Conservation (phyloP, 2,113 vertebrate species). For the Acrocephalus arundinaceus region DNA sequence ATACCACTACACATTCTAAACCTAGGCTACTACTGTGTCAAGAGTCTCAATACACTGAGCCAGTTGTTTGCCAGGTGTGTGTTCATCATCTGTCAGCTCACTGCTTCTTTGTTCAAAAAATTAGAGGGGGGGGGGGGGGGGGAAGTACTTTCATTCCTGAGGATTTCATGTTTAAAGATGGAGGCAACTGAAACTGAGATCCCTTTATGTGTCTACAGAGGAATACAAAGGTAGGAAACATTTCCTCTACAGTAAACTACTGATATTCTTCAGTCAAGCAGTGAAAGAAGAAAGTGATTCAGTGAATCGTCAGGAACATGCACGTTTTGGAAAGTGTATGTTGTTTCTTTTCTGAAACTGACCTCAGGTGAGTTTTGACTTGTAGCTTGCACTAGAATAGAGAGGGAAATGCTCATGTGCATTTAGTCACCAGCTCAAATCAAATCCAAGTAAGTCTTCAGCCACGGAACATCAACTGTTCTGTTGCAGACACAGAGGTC, state of each 20-base stretch:
- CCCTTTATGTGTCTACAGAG: neutral
- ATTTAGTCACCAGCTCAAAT: neutral
- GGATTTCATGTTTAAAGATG: neutral
- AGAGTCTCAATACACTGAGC: neutral
- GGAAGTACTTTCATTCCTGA: neutral
- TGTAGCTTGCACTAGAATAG: neutral
- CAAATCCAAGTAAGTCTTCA: neutral
- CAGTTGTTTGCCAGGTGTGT: neutral
- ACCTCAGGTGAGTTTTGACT: neutral
- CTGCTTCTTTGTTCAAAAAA: neutral
- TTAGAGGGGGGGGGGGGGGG: accelerated
- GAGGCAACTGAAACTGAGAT: neutral
- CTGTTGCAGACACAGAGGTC: neutral
- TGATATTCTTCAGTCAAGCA: neutral
- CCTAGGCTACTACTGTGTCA: neutral
- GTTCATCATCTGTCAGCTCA: neutral
- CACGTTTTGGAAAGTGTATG: neutral
- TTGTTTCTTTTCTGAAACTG: neutral
- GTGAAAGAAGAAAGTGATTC: neutral
- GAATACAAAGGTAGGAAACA: neutral
- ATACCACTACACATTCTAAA: neutral
- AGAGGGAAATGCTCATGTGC: neutral
- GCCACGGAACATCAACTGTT: neutral
- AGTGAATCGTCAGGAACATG: neutral
- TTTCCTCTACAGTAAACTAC: neutral